phyloP scores from a whole-genome alignment of 2,113 vertebrate species.

The Proteles cristata region DNA sequence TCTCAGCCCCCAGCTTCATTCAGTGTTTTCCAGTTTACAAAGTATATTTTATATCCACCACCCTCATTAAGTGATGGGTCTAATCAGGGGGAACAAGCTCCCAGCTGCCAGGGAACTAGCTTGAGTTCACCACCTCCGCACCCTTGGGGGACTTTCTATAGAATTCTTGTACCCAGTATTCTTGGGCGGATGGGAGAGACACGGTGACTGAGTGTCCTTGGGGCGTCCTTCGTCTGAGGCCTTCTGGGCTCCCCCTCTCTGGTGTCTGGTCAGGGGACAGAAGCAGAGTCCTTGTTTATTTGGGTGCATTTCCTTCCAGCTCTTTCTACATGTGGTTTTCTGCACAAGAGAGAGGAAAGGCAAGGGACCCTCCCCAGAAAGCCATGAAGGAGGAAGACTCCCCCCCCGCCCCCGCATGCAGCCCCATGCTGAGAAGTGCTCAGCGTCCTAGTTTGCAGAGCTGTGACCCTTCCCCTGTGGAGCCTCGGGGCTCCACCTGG shows the following conservation, averaged over 20 bases:
- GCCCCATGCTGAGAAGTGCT: fast-evolving
- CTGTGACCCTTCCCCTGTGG: neutral
- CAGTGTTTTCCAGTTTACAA: neutral
- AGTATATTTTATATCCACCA: fast-evolving
- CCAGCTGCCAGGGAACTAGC: neutral
- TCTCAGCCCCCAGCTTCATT: neutral
- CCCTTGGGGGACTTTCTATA: fast-evolving
- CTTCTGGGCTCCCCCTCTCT: neutral
- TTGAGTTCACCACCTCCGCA: fast-evolving
- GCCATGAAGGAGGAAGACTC: neutral
- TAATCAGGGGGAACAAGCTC: fast-evolving
- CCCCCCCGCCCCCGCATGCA: fast-evolving
- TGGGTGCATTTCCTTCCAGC: neutral
- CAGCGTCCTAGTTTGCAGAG: neutral
- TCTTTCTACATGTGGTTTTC: neutral
- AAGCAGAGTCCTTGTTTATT: neutral
- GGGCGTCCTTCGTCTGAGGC: neutral
- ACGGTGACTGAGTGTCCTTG: fast-evolving
- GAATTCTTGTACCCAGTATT: neutral
- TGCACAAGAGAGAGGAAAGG: neutral
- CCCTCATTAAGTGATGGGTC: neutral
- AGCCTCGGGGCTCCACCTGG: neutral
- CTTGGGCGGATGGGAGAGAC: neutral
- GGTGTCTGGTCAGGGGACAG: neutral
- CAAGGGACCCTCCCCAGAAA: neutral